Percentiles rank a stretch among this genome's conserved stretches.
These are phyloP conservation scores for Lepidurus couesii DNA, from an alignment of 1,140 invertebrate genomes.

Conservation along the genomic window DNA sequence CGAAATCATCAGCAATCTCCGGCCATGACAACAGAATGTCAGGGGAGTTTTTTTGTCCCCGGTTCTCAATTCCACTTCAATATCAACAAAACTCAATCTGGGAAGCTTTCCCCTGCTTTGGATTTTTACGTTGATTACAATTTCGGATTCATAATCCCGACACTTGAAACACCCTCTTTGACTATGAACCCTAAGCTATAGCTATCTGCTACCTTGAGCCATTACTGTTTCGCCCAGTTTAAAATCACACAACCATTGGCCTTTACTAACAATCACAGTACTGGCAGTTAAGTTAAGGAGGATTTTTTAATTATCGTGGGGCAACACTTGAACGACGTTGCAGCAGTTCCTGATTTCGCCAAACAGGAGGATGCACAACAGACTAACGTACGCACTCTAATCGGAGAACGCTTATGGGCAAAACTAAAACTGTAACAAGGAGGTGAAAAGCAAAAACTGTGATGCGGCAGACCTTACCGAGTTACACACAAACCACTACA, in stretches of 20 bases:
- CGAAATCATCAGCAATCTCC: not conserved
- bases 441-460: not conserved
- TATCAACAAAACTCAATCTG: not conserved
- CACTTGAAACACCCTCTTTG: constrained; percentile 10
- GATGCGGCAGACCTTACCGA: not conserved
- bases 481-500: constrained; percentile 19
- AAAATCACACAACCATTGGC: not conserved
- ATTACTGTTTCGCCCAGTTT: not conserved
- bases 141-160: constrained; percentile 15
- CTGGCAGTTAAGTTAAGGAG: not conserved
- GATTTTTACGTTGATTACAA: not conserved
- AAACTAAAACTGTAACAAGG: not conserved
- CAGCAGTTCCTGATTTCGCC: no score
- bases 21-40: not conserved
- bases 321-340: no score
- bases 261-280: not conserved
- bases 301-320: not conserved
- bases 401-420: not conserved
- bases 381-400: not conserved
- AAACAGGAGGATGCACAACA: no score
- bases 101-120: not conserved
- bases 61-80: not conserved
- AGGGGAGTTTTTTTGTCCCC: not conserved
- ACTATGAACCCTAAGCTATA: not conserved
- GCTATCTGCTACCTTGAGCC: not conserved